phyloP scores from a whole-genome alignment of 1,140 invertebrate genomes.

The Lepidurus packardi region DNA sequence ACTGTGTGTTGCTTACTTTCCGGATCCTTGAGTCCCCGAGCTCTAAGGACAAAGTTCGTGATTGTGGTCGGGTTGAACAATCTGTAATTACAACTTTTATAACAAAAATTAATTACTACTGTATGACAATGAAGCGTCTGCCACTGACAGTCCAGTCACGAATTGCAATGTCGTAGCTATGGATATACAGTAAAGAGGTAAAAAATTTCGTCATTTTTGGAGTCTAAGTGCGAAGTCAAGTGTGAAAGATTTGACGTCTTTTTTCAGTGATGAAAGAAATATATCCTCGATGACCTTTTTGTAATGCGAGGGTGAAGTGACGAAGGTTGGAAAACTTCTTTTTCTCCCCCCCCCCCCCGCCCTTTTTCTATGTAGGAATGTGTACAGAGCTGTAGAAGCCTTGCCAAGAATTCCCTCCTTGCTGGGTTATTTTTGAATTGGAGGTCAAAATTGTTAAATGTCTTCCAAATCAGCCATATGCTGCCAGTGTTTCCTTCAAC shows the following conservation, averaged over 20 bases:
- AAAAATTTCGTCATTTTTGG: not conserved
- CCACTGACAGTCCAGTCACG: not conserved
- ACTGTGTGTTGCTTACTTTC: not conserved
- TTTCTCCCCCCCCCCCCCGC: not conserved
- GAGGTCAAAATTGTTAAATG: slow-evolving; percentile 14
- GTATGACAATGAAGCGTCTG: not conserved
- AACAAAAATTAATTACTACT: too few species aligned
- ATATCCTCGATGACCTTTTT: not conserved
- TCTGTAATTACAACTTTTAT: not conserved
- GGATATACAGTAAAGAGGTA: not conserved
- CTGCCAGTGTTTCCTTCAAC: not conserved
- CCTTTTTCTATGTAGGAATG: slow-evolving; percentile 1
- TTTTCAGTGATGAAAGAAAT: not conserved
- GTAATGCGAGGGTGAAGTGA: slow-evolving; percentile 2
- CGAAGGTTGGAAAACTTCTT: not conserved
- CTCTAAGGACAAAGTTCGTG: too few species aligned
- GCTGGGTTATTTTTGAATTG: slow-evolving; percentile 16
- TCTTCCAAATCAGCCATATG: slow-evolving; percentile 17
- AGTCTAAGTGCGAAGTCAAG: not conserved
- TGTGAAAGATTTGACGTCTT: not conserved
- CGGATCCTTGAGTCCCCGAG: too few species aligned
- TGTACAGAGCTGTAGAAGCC: not conserved
- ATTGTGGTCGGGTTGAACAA: not conserved
- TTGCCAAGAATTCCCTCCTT: slow-evolving; percentile 19
- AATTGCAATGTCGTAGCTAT: not conserved